Percentiles rank a stretch among this genome's conserved stretches.
These are phyloP conservation scores for Ormia ochracea DNA, from an alignment of 2,888 invertebrate species.

Conservation along the genomic window DNA sequence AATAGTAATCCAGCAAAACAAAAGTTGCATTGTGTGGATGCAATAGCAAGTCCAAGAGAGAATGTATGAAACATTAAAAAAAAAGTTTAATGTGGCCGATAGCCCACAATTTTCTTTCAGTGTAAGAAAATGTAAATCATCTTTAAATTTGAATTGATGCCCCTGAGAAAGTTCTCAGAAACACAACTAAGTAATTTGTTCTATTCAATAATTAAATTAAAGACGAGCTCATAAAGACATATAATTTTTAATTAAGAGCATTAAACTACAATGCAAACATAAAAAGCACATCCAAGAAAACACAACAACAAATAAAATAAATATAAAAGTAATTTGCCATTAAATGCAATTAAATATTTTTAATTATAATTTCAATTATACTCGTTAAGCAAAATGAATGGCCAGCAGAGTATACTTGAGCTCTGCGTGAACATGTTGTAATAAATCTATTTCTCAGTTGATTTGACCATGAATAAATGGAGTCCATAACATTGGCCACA, in stretches of 20 bases:
- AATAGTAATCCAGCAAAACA: too few relatives aligned
- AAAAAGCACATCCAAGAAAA: not conserved
- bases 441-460: constrained; percentile 2
- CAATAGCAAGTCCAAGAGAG: too few relatives aligned
- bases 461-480: constrained; percentile 5
- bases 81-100: too few relatives aligned
- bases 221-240: not conserved
- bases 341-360: constrained; percentile 17
- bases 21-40: too few relatives aligned
- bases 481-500: constrained; percentile 9
- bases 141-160: not conserved
- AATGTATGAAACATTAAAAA: too few relatives aligned
- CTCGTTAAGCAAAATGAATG: not conserved
- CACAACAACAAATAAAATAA: not conserved
- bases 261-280: not conserved
- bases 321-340: not conserved
- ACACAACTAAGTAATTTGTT: not conserved
- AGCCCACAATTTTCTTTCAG: too few relatives aligned
- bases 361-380: constrained; percentile 26
- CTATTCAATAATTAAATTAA: not conserved
- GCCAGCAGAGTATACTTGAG: not conserved
- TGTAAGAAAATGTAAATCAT: too few relatives aligned
- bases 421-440: not conserved
- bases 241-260: constrained; percentile 25
- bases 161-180: not conserved